phyloP scores from a whole-genome alignment of 2,888 invertebrate genomes.

The Frankliniella intonsa region DNA sequence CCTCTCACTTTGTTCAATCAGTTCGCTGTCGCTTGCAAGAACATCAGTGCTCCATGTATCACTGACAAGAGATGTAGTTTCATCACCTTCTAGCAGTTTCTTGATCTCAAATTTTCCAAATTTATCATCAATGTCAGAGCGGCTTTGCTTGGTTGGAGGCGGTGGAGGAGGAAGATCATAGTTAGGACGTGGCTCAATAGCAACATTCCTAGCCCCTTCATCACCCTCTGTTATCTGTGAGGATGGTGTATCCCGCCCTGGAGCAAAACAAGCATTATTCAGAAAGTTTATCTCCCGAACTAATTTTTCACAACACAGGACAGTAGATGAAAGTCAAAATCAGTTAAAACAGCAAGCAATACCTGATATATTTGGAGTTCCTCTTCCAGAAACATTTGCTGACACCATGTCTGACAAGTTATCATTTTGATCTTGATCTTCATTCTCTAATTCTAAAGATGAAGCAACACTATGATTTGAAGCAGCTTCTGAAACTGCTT shows the following conservation, averaged over 20 bases:
- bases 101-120: constrained; percentile 98
- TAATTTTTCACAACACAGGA: not conserved
- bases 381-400: constrained; percentile 87
- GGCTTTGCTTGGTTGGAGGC: constrained; percentile 66
- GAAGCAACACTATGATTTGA: constrained; percentile 94
- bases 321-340: not conserved
- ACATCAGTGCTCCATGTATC: constrained; percentile 99
- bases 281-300: too few relatives aligned
- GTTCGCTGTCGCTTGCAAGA: constrained; percentile 92
- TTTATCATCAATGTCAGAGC: constrained; percentile 95
- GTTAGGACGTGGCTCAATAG: constrained; percentile 33
- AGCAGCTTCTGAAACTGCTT: constrained; percentile 92
- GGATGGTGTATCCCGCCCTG: constrained; percentile 88
- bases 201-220: constrained; percentile 52
- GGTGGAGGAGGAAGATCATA: constrained; percentile 46
- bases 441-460: constrained; percentile 79
- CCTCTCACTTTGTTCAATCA: constrained; percentile 67
- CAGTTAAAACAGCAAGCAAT: constrained; percentile 14
- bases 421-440: constrained; percentile 77
- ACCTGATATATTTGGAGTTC: constrained; percentile 91
- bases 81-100: constrained; percentile 65
- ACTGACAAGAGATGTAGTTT: constrained; percentile 93
- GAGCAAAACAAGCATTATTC: constrained; percentile 36
- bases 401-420: constrained; percentile 97
- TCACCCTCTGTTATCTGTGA: constrained; percentile 84